A percentile compares a stretch with the other conserved stretches of the same genome.
Conservation (phyloP, 2,888 invertebrate genomes). For the Ellobium chinense region DNA sequence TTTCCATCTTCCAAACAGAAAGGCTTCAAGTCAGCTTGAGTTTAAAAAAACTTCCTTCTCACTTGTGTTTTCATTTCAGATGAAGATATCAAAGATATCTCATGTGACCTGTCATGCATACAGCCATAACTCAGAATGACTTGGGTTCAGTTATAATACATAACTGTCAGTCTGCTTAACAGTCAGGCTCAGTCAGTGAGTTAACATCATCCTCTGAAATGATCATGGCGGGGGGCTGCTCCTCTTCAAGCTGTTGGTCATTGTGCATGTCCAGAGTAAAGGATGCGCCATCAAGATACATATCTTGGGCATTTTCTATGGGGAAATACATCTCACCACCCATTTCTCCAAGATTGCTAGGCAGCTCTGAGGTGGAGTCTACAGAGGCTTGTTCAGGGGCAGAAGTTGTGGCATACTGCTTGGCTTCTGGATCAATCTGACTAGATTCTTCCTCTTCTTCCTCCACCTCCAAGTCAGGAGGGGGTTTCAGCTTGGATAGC, state of each 20-base stretch:
- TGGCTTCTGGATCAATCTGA: conserved; percentile 64
- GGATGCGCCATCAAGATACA: conserved; percentile 14
- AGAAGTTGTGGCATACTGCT: conserved; percentile 63
- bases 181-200: conserved; percentile 17
- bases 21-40: too few species aligned
- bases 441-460: conserved; percentile 55
- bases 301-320: background rate
- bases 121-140: too few species aligned
- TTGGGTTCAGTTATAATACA: too few species aligned
- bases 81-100: too few species aligned
- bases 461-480: conserved; percentile 77
- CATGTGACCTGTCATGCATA: too few species aligned
- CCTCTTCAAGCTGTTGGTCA: background rate
- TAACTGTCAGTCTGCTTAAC: too few species aligned
- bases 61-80: too few species aligned
- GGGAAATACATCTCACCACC: conserved; percentile 23
- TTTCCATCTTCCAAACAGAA: too few species aligned
- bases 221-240: background rate
- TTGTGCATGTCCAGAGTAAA: background rate
- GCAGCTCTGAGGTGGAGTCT: background rate
- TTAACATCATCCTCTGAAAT: conserved; percentile 9
- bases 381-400: conserved; percentile 38
- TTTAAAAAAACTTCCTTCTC: too few species aligned
- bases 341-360: background rate
- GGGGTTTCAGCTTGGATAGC: conserved; percentile 89